Evolutionary conservation across 2,113 vertebrate species (phyloP), one percentile per base, ranked within the genome.

Genomic region (Percopsis transmontana): DNA sequence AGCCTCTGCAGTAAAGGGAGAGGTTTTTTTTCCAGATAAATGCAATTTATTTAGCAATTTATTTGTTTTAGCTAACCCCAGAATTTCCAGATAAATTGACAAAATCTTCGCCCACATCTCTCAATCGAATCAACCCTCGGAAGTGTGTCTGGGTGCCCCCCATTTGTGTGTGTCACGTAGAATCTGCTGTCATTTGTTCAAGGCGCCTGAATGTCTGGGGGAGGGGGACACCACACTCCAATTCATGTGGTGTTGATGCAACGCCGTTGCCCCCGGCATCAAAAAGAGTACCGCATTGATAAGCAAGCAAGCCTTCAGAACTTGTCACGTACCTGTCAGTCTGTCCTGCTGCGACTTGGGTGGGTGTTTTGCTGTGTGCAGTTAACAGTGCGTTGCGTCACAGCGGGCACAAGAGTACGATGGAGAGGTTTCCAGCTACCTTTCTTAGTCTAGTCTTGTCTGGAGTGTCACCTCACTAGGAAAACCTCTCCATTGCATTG

Each of bases 321-420:
- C 51, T 13, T 67, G 70, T 27, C 60, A 3, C 56, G 68, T 50
- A 51, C 48, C 39, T 44, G 18, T 16, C 44, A 10, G n/a, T n/a
- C 18, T 11, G 1, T 7, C 50, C 66, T 62, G 38, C 39, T 8
- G 33, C 47, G 53, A 76, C 20, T 3, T 3, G 6, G 21, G 15
- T 44, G 18, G 21, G 20, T 3, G 2, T 11, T 55, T 64, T 58
- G 40, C 72, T 39, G 55, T 2, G 45, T n/a, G 15, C 15, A 2
- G 45, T 48, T 73, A 69, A 63, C 68, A 21, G 0, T 13, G 45
- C 5, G 13, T 66, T 75, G 60, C 66, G 40, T 71, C 76, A 55
- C 6, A 15, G 44, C 10, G 44, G 40, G 44, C 3, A 16, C 3
- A 16, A 16, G 45, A 16, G 45, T 41, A n/a, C n/a, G 13, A 16